Percentiles rank a stretch among this genome's conserved stretches.
phyloP scores from a whole-genome alignment of 2,113 vertebrate species.

The Carollia perspicillata region DNA sequence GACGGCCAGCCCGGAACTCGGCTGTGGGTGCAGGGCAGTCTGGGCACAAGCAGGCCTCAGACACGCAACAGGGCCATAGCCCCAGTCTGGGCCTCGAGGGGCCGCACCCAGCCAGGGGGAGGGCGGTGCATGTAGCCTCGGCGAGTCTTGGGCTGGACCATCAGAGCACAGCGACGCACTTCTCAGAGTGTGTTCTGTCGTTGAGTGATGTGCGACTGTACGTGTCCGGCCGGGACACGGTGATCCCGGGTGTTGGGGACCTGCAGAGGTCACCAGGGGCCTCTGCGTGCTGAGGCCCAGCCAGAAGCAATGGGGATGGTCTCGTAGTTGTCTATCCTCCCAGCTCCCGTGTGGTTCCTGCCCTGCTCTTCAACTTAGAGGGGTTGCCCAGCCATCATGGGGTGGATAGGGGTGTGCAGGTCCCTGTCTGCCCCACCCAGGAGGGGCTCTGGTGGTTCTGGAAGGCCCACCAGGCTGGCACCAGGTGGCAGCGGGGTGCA shows the following conservation, averaged over 20 bases:
- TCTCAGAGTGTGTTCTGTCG: background rate
- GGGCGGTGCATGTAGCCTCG: fast-evolving
- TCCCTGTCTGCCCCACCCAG: background rate
- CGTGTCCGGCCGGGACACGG: background rate
- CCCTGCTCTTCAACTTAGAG: background rate
- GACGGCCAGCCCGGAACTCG: background rate
- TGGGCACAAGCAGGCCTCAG: too few species aligned
- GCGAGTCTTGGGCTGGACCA: background rate
- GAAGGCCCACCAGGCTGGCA: background rate
- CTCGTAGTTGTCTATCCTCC: fast-evolving
- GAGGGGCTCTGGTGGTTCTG: background rate
- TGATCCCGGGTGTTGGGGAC: fast-evolving
- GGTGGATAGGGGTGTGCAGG: background rate
- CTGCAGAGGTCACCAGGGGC: background rate
- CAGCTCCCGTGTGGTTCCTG: too few species aligned
- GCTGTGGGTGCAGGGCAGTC: background rate
- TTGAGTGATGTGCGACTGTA: too few species aligned
- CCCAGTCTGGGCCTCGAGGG: background rate
- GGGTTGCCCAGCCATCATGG: fast-evolving
- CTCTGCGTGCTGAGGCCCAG: background rate
- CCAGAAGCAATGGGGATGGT: background rate
- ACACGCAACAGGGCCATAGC: background rate
- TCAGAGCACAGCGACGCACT: background rate
- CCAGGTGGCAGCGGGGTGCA: background rate
- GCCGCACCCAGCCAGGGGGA: background rate